phyloP scores from a whole-genome alignment of 2,888 invertebrate species.

The Chalcis sispes region DNA sequence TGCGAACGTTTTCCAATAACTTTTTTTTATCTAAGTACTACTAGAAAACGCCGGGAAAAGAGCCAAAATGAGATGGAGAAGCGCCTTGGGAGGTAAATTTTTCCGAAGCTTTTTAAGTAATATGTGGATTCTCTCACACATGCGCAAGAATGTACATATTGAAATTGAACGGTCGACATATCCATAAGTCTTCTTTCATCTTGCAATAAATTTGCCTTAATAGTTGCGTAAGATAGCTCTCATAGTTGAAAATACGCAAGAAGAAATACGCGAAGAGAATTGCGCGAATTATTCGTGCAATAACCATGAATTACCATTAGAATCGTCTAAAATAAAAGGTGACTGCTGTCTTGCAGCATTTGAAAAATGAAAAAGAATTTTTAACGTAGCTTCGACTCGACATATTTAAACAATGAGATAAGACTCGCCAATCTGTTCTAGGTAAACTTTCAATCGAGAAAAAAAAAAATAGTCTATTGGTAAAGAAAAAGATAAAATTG shows the following conservation, averaged over 20 bases:
- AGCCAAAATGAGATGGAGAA: conserved; percentile 4
- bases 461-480: too few species aligned
- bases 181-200: conserved; percentile 23
- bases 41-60: not conserved
- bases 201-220: conserved; percentile 14
- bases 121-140: conserved; percentile 1
- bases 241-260: not conserved
- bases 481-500: too few species aligned
- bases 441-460: too few species aligned
- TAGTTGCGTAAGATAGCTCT: not conserved
- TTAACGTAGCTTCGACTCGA: too few species aligned
- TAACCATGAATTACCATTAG: too few species aligned
- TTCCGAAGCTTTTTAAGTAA: conserved; percentile 16
- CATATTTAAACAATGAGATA: too few species aligned
- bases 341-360: too few species aligned
- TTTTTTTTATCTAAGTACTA: not conserved
- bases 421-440: too few species aligned
- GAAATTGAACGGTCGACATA: not conserved
- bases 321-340: too few species aligned
- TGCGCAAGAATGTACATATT: not conserved
- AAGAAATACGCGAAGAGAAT: not conserved
- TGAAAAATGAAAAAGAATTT: too few species aligned
- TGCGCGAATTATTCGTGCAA: not conserved
- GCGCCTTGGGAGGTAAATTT: conserved; percentile 9
- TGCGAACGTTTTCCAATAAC: conserved; percentile 1